Evolutionary conservation across 2,797 vertebrate genomes (phyloP).

Genomic region (Mormyrus hasselquistii): DNA sequence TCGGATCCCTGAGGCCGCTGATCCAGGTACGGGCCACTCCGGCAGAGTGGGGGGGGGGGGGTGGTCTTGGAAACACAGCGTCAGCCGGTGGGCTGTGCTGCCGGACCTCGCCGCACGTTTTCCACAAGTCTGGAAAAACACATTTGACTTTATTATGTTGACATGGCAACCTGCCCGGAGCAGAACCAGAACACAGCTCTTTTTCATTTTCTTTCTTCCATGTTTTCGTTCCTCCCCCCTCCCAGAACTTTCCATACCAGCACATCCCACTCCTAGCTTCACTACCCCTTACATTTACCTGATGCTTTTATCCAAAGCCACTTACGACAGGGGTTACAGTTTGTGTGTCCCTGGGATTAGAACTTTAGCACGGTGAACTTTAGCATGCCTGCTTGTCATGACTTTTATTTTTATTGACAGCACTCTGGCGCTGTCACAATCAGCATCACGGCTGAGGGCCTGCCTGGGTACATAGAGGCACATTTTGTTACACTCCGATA

Average conservation of each 20-base stretch:
- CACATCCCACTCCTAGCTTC: not conserved
- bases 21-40: conserved; percentile 67
- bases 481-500: not conserved
- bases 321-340: not conserved
- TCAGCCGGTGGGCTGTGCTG: not conserved
- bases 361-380: not conserved
- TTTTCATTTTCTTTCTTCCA: not conserved
- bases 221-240: not conserved
- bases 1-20: conserved; percentile 85
- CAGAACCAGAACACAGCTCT: not conserved
- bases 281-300: not conserved
- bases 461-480: not conserved
- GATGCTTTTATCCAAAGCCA: not conserved
- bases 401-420: not conserved
- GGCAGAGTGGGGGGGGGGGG: not conserved
- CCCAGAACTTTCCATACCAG: not conserved
- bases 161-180: not conserved
- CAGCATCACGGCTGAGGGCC: not conserved
- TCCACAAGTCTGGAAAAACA: not conserved
- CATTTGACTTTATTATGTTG: not conserved
- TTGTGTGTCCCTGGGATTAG: not conserved
- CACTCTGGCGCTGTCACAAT: not conserved
- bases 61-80: not conserved
- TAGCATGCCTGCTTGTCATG: not conserved
- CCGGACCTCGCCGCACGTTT: not conserved